These are phyloP conservation scores for Atrina japonica DNA, from an alignment of 2,888 invertebrate species.

Conservation along the genomic window DNA sequence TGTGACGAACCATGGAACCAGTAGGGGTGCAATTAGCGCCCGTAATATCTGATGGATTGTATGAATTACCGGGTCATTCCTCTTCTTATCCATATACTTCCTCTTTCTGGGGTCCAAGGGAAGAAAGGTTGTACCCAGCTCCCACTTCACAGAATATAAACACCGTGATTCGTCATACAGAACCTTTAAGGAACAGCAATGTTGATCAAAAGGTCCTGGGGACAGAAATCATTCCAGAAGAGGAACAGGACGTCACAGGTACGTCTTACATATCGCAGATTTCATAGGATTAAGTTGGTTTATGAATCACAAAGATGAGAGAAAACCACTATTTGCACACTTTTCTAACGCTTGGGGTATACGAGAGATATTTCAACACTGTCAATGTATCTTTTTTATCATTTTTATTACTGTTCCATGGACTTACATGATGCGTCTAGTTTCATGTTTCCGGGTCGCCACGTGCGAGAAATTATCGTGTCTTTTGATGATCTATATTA, in stretches of 20 bases:
- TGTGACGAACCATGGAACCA: constrained; percentile 53
- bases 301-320: too few species aligned
- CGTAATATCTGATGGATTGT: constrained; percentile 51
- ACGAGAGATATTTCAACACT: too few species aligned
- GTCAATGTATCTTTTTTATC: too few species aligned
- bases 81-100: constrained; percentile 33
- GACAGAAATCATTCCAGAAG: background rate
- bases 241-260: constrained; percentile 6
- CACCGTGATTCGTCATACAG: background rate
- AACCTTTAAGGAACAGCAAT: background rate
- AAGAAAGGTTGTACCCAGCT: constrained; percentile 13
- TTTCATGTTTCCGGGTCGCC: too few species aligned
- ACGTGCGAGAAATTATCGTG: too few species aligned
- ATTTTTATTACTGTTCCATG: too few species aligned
- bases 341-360: too few species aligned
- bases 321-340: too few species aligned
- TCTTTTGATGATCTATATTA: too few species aligned
- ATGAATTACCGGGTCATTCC: constrained; percentile 47
- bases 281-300: too few species aligned
- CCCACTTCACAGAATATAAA: background rate
- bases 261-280: too few species aligned
- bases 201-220: background rate
- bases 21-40: constrained; percentile 52
- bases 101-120: constrained; percentile 15
- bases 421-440: too few species aligned